A percentile compares a stretch with the other conserved stretches of the same genome.
Evolutionary conservation across 2,888 invertebrate genomes (phyloP).

Genomic region (Eristalinus sepulchralis): DNA sequence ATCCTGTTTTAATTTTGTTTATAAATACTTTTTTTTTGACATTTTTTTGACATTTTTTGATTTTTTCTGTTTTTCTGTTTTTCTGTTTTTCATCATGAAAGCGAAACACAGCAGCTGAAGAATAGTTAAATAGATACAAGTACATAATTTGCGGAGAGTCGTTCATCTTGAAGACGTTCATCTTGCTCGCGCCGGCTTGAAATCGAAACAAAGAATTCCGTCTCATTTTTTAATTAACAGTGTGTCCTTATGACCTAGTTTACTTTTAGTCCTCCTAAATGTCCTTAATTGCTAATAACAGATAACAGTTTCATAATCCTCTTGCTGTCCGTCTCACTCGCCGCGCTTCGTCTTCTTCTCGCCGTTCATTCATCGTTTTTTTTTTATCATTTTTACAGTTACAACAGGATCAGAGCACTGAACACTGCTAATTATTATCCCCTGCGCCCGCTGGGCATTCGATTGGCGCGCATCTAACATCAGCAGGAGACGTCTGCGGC

Average conservation of each 20-base stretch:
- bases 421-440: conserved; percentile 49
- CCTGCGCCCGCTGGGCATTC: conserved; percentile 21
- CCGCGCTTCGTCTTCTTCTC: background rate
- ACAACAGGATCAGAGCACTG: conserved; percentile 76
- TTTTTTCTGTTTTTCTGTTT: conserved; percentile 75
- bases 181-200: background rate
- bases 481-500: conserved; percentile 26
- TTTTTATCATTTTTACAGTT: conserved; percentile 73
- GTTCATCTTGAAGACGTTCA: background rate
- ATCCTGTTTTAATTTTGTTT: conserved; percentile 29
- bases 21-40: conserved; percentile 39
- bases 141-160: background rate
- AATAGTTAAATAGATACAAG: conserved; percentile 34
- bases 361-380: background rate
- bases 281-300: conserved; percentile 60
- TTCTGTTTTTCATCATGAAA: conserved; percentile 25
- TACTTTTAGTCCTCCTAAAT: conserved; percentile 2
- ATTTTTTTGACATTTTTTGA: conserved; percentile 66
- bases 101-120: conserved; percentile 44
- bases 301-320: conserved; percentile 47
- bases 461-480: conserved; percentile 47
- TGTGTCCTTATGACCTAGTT: conserved; percentile 37
- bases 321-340: background rate
- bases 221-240: conserved; percentile 23
- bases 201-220: background rate